phyloP scores from a whole-genome alignment of 2,888 invertebrate species.

The Rhodophaea formosa region DNA sequence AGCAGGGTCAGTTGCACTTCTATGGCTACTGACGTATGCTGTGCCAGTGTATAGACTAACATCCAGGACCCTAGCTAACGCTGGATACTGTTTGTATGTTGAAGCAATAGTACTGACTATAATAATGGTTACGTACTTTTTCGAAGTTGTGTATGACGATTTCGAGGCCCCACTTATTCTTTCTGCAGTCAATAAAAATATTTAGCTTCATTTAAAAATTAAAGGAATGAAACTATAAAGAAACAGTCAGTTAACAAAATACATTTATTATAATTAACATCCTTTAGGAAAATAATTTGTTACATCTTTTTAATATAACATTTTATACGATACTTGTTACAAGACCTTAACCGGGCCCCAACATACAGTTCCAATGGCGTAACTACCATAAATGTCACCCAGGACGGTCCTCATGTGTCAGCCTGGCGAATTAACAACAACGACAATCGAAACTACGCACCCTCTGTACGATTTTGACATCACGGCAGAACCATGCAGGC shows the following conservation, averaged over 20 bases:
- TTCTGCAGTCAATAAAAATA: constrained; percentile 89
- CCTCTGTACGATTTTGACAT: too few species aligned
- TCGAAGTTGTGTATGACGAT: constrained; percentile 73
- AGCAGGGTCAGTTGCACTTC: constrained; percentile 36
- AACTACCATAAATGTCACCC: too few species aligned
- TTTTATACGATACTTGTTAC: background rate
- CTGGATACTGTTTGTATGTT: constrained; percentile 90
- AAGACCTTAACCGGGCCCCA: too few species aligned
- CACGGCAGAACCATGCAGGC: too few species aligned
- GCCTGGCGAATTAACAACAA: too few species aligned
- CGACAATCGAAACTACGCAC: too few species aligned
- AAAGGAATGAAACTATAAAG: constrained; percentile 69
- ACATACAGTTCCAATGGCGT: too few species aligned
- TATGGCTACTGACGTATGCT: constrained; percentile 70
- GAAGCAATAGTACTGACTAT: constrained; percentile 83
- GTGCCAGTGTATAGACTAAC: constrained; percentile 78
- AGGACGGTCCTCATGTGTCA: too few species aligned
- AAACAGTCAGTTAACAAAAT: constrained; percentile 13
- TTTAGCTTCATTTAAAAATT: constrained; percentile 78
- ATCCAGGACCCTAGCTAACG: constrained; percentile 91
- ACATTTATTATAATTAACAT: constrained; percentile 9
- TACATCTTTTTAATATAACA: background rate
- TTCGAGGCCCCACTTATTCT: constrained; percentile 80
- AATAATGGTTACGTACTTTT: constrained; percentile 75
- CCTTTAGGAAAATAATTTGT: background rate